Base-by-base conservation (phyloP, 2,113 vertebrate species). In the Melospiza georgiana region DNA sequence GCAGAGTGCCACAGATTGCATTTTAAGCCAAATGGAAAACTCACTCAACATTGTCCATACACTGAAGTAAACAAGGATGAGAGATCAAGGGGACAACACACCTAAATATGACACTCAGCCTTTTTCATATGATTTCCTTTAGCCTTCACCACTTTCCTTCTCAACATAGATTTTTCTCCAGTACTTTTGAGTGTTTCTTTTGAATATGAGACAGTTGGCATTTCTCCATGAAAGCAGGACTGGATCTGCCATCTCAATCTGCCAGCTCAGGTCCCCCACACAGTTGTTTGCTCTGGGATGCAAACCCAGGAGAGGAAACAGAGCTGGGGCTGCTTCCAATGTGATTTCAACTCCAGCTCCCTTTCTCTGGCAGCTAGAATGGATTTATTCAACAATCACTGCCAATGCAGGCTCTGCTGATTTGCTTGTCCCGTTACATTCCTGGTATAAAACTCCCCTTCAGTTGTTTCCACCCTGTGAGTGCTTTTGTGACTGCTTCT, bases 31-130 rank as follows among this genome's bases (percentile, higher is more conserved):
- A 76, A 28, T 6, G 6, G 44, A 82, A 95, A 93, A 75, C 10
- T 15, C 72, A 44, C 7, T 76, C 57, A n/a, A 33, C 11, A 31
- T 5, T 72, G 25, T 28, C 31, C 31, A 54, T 7, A 59, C 6
- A 25, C 19, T 52, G 16, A 76, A 13, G 5, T 6, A 31, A 81
- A 54, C 0, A 0, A 46, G 23, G 28, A 63, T 11, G 2, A 4
- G 68, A 33, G 20, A 18, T 49, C 39, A 90, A 65, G 14, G 31
- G 13, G 31, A 68, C 48, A 87, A 89, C 21, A 59, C 19, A 84
- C 33, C 24, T 65, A 44, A 85, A 39, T 13, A 57, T 2, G 52
- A 28, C 30, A 87, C 27, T 78, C 18, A 15, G 13, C 8, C 18
- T 33, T 82, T 52, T 69, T 18, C 6, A 8, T 25, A 31, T 6